Evolutionary conservation across 2,113 vertebrate genomes (phyloP).

Genomic region (Microcebus tavaratra): DNA sequence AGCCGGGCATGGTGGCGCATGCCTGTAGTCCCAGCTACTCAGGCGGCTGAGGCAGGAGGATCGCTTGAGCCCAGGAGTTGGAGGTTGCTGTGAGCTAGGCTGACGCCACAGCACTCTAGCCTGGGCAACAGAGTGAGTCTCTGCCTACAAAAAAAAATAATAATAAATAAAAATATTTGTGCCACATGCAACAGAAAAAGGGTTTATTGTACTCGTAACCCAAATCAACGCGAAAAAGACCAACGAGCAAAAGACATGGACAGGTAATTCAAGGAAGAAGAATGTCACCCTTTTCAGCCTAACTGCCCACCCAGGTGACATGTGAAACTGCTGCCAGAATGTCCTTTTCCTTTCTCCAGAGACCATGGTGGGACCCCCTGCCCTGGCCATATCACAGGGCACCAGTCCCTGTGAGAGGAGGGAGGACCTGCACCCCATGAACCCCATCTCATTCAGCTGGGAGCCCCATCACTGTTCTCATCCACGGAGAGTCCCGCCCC

Average conservation of each 20-base stretch:
- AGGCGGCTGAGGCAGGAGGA: too few species aligned
- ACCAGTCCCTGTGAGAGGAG: background rate
- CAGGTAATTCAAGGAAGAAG: background rate
- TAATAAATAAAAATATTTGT: background rate
- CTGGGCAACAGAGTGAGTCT: too few species aligned
- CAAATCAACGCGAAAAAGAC: background rate
- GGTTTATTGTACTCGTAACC: background rate
- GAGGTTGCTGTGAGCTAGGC: too few species aligned
- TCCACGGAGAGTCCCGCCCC: background rate
- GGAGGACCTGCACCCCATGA: background rate
- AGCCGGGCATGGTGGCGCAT: too few species aligned
- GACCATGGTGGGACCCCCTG: background rate
- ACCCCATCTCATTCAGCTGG: background rate
- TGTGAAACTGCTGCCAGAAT: background rate
- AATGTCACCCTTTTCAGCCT: background rate
- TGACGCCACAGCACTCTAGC: too few species aligned
- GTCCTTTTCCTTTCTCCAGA: background rate
- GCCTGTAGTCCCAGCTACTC: too few species aligned
- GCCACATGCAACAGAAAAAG: background rate
- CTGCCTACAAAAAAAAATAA: too few species aligned
- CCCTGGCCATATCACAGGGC: background rate
- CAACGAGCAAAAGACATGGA: background rate
- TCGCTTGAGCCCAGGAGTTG: too few species aligned
- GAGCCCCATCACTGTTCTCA: background rate
- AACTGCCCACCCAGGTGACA: background rate